A percentile compares a stretch with the other conserved stretches of the same genome.
These are phyloP conservation scores for Littorina saxatilis DNA, from an alignment of 1,140 invertebrate genomes.

Conservation along the genomic window DNA sequence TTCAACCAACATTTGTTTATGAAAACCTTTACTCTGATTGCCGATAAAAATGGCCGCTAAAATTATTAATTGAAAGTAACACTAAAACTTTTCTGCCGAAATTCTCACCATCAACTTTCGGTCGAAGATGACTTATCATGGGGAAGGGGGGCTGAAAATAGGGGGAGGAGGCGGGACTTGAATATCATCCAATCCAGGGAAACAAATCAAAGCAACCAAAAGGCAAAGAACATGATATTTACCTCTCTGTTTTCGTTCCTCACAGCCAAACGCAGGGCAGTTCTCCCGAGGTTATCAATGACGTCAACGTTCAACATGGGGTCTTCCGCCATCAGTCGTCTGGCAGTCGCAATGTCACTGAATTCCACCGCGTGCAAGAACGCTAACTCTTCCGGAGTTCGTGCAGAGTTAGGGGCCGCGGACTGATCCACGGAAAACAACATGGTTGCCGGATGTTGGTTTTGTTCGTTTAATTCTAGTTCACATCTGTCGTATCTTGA, in stretches of 20 bases:
- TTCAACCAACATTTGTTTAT: no score
- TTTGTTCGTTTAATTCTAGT: background rate
- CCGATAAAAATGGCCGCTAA: no score
- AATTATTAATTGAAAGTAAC: no score
- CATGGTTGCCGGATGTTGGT: constrained; percentile 5
- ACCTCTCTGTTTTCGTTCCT: constrained; percentile 68
- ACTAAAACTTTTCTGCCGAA: no score
- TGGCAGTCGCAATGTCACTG: constrained; percentile 54
- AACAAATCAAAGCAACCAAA: no score
- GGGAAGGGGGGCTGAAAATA: no score
- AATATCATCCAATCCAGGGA: no score
- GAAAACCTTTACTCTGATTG: no score
- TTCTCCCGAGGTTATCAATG: constrained; percentile 59
- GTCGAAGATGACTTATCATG: no score
- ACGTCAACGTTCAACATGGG: constrained; percentile 58
- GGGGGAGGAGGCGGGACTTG: no score
- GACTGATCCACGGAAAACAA: constrained; percentile 22
- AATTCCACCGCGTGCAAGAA: constrained; percentile 58
- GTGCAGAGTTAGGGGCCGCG: background rate
- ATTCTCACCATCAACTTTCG: no score
- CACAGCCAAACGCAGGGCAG: constrained; percentile 60
- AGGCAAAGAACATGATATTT: background rate
- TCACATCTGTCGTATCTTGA: background rate
- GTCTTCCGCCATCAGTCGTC: constrained; percentile 51
- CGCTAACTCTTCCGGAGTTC: constrained; percentile 41